Evolutionary conservation across 2,888 invertebrate species (phyloP), one percentile per base, ranked within the genome.

Genomic region (Amblyteles armatorius): DNA sequence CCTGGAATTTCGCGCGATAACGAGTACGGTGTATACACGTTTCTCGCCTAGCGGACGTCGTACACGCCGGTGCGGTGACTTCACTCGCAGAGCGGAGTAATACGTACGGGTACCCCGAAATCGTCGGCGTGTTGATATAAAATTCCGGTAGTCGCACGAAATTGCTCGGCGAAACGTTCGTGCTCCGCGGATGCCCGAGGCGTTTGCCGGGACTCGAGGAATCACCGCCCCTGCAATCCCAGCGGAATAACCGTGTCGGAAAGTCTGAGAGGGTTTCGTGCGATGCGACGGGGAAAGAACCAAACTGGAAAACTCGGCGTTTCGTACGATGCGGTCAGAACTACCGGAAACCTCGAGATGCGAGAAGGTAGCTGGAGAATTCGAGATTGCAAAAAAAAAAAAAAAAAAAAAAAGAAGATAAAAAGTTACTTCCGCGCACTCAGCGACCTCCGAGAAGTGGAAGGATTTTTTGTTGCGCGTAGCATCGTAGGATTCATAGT

Each of bases 321-420:
- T 16, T 90, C 92, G 4, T 92, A 92, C 86, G 92, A 92, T 72
- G 92, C 89, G 26, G 92, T 92, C 57, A 22, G 92, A 72, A 88
- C 89, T 4, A 89, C 86, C 29, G 88, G 88, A 68, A 88, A 44
- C 22, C 16, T 44, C 55, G 87, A 87, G 82, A 90, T 91, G 91
- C 91, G 88, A 86, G 86, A 81, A 19, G 6, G 19, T 33, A 60
- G 13, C 1, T 11, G 26, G 26, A 26, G 57, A 57, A 16, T 74
- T 74, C 44, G 40, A 5, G 36, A 13, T 33, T 36, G 4, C 11
- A 26, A 26, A 26, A 2, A 57, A 40, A 60, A 57, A 26, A 22
- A 22, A 22, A 22, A 22, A 22, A 22, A 22, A 22, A 22, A 22
- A 22, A 22, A 22, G 22, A 22, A 22, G 22, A 22, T 22, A 22